Percentiles rank a stretch among this genome's conserved stretches.
Evolutionary conservation across 2,797 vertebrate species (phyloP).

Genomic region (Hippocampus kuda): DNA sequence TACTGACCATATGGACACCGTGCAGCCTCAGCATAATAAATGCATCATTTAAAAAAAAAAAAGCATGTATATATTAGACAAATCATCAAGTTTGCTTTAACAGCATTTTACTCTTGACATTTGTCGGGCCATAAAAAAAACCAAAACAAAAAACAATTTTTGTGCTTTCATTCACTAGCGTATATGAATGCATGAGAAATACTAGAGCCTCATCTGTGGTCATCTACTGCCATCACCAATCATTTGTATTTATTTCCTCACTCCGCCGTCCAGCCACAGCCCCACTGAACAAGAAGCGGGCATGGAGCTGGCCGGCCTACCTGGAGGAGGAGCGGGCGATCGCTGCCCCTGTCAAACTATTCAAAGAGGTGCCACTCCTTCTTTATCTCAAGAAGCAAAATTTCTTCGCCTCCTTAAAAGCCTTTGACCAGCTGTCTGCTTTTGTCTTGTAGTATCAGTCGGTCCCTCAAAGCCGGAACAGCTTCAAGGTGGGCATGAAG

Average conservation of each 20-base stretch:
- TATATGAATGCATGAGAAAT: neutral
- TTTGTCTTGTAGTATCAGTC: constrained; percentile 73
- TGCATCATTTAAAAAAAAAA: too few species aligned
- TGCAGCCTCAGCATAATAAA: too few species aligned
- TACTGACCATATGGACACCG: too few species aligned
- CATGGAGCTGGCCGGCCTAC: constrained; percentile 84
- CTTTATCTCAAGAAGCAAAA: neutral
- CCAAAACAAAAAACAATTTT: too few species aligned
- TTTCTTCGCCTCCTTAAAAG: neutral
- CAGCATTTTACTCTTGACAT: too few species aligned
- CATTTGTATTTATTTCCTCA: constrained; percentile 2
- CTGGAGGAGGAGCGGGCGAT: constrained; percentile 79
- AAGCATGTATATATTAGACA: too few species aligned
- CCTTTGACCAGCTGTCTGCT: neutral
- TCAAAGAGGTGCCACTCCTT: constrained; percentile 77
- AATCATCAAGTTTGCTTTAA: too few species aligned
- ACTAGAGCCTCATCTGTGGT: neutral
- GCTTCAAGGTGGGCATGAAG: constrained; percentile 88
- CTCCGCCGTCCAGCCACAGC: constrained; percentile 50
- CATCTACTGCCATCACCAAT: neutral
- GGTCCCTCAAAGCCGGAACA: constrained; percentile 82
- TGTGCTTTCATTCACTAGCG: neutral
- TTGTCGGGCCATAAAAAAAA: too few species aligned
- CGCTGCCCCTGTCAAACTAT: constrained; percentile 79
- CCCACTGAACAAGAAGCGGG: constrained; percentile 71